Base-by-base conservation (phyloP, 2,888 invertebrate species). In the Rotaria sp. region DNA sequence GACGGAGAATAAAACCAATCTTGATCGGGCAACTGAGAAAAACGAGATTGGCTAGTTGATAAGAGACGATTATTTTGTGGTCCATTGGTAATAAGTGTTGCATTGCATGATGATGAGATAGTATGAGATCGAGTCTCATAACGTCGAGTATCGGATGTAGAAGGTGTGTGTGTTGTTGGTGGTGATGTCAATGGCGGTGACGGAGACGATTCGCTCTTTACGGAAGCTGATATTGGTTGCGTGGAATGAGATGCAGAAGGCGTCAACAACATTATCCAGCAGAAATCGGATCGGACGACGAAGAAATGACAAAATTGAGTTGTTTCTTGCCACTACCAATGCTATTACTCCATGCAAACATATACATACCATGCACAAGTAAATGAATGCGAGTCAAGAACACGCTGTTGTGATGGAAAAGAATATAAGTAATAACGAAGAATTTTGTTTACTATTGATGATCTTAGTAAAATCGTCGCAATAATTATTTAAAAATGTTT, bases 1-100 rank as follows among this genome's bases (percentile, higher is more conserved):
- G 30, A 1, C 3, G 59, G 41, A 75, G 80, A 80, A 80, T 26
- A 80, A 45, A 80, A 80, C 80, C 80, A 80, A 45, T 80, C 80
- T 80, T 80, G 41, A 80, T 80, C 80, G 24, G 80, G 80, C 11
- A 80, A 11, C 21, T 67, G 35, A 35, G 67, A 67, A 67, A 30
- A 67, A 3, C 35, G 67, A 35, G 30, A 35, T 67, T 67, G 67
- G 8, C 35, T 67, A 35, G 67, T 21, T 4, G 67, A 67, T 35
- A 26, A 35, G 35, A 35, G 35, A 67, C 67, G 67, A 67, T 21
- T 67, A 67, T 18, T 35, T 67, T 11, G 35, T 38, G 67, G 67
- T 21, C 67, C 67, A 21, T 67, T 67, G 67, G 18, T 67, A 67
- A 35, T 67, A 67, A 35, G 26, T 13, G 67, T 67, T 1, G 35